Evolutionary conservation across 2,888 invertebrate species (phyloP), one percentile per base, ranked within the genome.

Genomic region (Lydus trimaculatus): DNA sequence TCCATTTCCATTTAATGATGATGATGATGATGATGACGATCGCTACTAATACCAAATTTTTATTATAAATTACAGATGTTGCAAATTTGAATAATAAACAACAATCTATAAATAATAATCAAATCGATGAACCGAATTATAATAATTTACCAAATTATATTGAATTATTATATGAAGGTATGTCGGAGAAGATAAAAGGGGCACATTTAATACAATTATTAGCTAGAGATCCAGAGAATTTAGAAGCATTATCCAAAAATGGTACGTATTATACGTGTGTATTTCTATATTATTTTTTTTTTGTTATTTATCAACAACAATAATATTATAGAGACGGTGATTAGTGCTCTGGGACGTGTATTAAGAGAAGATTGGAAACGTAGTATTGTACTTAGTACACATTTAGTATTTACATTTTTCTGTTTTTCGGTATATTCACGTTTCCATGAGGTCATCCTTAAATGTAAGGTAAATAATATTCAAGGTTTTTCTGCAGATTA

Each of bases 361-460:
- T 87, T 99, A 65, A 90, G 98, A 75, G 99, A 99, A 87, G 99
- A 99, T 86, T 99, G 98, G 95, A 95, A 95, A 85, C 92, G 95
- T 83, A 98, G 96, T 84, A 93, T 98, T 80, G 98, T 99, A 84
- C 87, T 99, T 69, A 96, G 97, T 78, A 98, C 97, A 77, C 98
- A 98, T 85, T 95, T 99, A 82, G 94, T 98, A 74, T 96, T 97
- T 84, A 95, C 96, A 79, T 99, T 99, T 87, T 97, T 97, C 84
- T 98, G 97, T 84, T 97, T 99, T 84, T 98, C 99, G 13, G 94
- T 95, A 52, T 99, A 97, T 83, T 92, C 94, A 79, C 94, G 95
- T 81, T 99, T 99, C 87, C 99, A 99, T 85, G 91, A 93, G 62
- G 93, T 98, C 56, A 94, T 99, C 73, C 90, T 97, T 63, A 97